phyloP scores from a whole-genome alignment of 2,888 invertebrate genomes.

The Perizoma flavofasciatum region DNA sequence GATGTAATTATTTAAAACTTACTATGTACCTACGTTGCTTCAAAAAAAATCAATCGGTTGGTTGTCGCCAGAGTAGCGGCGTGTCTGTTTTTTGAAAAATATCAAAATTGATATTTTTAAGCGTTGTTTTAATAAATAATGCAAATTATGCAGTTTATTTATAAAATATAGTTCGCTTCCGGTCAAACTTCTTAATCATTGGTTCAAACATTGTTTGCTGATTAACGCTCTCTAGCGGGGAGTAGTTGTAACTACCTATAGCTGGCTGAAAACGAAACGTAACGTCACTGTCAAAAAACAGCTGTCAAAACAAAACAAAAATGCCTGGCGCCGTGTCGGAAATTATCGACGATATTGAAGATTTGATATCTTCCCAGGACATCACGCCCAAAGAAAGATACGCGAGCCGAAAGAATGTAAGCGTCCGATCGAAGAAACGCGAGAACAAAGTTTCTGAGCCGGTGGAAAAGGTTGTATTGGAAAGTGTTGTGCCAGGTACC shows the following conservation, averaged over 20 bases:
- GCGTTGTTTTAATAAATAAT: too few species aligned
- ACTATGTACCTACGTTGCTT: too few species aligned
- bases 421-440: constrained; percentile 85
- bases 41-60: too few species aligned
- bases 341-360: constrained; percentile 93
- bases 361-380: constrained; percentile 91
- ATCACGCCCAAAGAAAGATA: constrained; percentile 91
- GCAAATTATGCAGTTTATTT: too few species aligned
- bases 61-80: too few species aligned
- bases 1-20: too few species aligned
- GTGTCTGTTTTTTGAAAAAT: too few species aligned
- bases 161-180: too few species aligned
- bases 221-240: constrained; percentile 13
- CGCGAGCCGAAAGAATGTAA: constrained; percentile 87
- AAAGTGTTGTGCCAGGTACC: constrained; percentile 85
- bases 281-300: constrained; percentile 18
- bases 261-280: background rate
- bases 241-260: constrained; percentile 6
- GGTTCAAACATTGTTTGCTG: too few species aligned
- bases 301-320: constrained; percentile 49
- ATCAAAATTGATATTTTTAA: too few species aligned
- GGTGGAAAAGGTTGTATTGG: constrained; percentile 76
- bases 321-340: constrained; percentile 86
- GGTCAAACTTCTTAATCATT: too few species aligned
- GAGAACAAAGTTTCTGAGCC: constrained; percentile 56